Evolutionary conservation across 1,140 invertebrate genomes (phyloP).

Genomic region (Aricia agestis): DNA sequence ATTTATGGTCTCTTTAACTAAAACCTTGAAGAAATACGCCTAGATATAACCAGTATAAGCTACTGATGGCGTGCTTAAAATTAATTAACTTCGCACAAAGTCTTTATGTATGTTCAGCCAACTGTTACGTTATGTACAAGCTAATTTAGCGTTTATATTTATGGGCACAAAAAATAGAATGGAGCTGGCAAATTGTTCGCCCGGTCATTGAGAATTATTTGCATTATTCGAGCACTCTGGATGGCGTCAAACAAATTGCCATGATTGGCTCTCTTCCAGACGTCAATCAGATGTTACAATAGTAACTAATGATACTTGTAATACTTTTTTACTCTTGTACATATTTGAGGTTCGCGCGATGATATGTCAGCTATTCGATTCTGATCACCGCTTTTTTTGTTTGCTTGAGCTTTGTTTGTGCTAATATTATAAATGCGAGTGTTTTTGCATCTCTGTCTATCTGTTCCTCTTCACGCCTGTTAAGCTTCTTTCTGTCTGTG

Average conservation of each 20-base stretch:
- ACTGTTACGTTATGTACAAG: neutral
- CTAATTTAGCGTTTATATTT: constrained; percentile 23
- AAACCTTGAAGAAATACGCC: neutral
- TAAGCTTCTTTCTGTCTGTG: too few relatives aligned
- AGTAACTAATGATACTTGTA: constrained; percentile 55
- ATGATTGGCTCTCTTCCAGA: constrained; percentile 48
- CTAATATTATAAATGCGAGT: too few relatives aligned
- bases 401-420: neutral
- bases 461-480: too few relatives aligned
- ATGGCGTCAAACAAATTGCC: constrained; percentile 53
- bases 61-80: neutral
- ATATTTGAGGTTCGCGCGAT: neutral
- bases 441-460: too few relatives aligned
- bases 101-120: neutral
- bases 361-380: constrained; percentile 16
- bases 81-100: neutral
- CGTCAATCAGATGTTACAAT: constrained; percentile 63
- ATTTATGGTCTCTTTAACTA: too few relatives aligned
- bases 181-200: constrained; percentile 31
- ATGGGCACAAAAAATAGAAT: constrained; percentile 18
- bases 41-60: neutral
- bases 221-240: constrained; percentile 41
- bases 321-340: constrained; percentile 19
- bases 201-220: constrained; percentile 45
- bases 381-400: neutral